These are phyloP conservation scores for Pseudoatta argentina DNA, from an alignment of 1,140 invertebrate genomes.

Conservation along the genomic window DNA sequence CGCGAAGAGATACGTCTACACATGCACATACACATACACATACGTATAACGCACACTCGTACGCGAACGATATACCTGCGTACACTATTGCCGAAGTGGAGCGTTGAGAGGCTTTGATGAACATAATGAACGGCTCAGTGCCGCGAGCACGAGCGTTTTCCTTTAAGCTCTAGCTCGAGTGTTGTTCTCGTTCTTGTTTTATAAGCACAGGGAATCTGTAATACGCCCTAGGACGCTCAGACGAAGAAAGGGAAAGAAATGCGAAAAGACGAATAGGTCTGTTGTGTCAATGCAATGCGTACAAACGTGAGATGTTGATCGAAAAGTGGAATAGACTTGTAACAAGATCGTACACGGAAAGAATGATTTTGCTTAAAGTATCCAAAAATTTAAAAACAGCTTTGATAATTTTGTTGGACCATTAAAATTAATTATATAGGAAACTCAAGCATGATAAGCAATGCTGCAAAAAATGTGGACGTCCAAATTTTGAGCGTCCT, in stretches of 20 bases:
- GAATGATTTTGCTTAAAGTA: too few relatives aligned
- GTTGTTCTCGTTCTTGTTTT: conserved; percentile 60
- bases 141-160: conserved; percentile 58
- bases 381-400: too few relatives aligned
- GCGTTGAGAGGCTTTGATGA: conserved; percentile 54
- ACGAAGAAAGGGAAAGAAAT: not conserved
- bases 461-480: too few relatives aligned
- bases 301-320: not conserved
- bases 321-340: not conserved
- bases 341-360: not conserved
- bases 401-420: too few relatives aligned
- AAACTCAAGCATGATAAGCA: too few relatives aligned
- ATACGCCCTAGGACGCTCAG: not conserved
- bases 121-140: conserved; percentile 54
- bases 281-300: not conserved
- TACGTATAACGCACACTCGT: not conserved
- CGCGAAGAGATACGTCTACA: conserved; percentile 26
- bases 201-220: conserved; percentile 27
- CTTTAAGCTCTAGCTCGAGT: conserved; percentile 50
- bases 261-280: not conserved
- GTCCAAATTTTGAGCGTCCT: too few relatives aligned
- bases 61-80: conserved; percentile 32
- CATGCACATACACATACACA: not conserved
- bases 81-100: conserved; percentile 34
- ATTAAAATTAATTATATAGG: too few relatives aligned